These are phyloP conservation scores for Rhodinocichla rosea DNA, from an alignment of 2,113 vertebrate species.

Conservation along the genomic window DNA sequence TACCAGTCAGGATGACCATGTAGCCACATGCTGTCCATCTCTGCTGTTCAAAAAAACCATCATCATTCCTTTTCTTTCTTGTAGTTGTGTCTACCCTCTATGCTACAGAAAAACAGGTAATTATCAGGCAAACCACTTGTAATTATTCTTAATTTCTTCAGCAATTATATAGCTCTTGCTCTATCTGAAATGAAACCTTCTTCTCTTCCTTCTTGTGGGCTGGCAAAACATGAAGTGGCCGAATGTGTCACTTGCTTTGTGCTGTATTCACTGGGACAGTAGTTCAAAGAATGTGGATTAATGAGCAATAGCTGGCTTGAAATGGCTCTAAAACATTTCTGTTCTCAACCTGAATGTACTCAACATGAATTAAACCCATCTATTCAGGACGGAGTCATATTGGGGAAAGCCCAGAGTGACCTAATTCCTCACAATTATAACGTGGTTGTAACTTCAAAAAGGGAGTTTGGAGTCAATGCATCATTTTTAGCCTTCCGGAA, in stretches of 20 bases:
- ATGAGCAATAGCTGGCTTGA: constrained; percentile 18
- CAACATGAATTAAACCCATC: neutral
- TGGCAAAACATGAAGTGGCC: constrained; percentile 9
- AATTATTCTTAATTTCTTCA: constrained; percentile 27
- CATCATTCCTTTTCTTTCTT: neutral
- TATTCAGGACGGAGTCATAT: neutral
- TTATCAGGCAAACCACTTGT: constrained; percentile 18
- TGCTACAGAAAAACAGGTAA: neutral
- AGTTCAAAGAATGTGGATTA: constrained; percentile 31
- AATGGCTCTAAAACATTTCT: constrained; percentile 2
- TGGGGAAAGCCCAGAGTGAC: constrained; percentile 12
- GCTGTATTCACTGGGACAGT: neutral
- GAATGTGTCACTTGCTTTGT: constrained; percentile 30
- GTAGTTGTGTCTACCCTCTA: neutral
- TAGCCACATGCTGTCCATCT: neutral
- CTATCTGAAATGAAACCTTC: constrained; percentile 8
- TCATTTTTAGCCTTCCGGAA: neutral
- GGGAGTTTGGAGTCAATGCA: neutral
- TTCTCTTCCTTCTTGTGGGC: constrained; percentile 4
- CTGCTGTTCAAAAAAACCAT: neutral
- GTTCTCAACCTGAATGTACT: neutral
- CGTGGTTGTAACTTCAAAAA: neutral
- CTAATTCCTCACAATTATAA: neutral
- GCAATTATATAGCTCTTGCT: neutral
- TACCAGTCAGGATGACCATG: neutral